These are phyloP conservation scores for Machaerirhynchus nigripectus DNA, from an alignment of 2,113 vertebrate genomes.

Conservation along the genomic window DNA sequence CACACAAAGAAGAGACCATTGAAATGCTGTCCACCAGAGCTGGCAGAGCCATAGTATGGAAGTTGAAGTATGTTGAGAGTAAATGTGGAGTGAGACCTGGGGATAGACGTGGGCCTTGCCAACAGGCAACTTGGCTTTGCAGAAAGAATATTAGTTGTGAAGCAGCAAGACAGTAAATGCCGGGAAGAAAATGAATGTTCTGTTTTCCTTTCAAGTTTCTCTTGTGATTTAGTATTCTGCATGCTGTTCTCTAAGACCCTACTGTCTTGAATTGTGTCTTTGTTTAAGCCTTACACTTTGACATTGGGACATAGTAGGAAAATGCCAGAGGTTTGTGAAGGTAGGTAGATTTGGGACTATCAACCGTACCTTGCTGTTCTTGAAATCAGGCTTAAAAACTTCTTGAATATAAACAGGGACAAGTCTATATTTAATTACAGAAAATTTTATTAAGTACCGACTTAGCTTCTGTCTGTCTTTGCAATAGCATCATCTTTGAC, in stretches of 20 bases:
- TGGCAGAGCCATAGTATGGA: background rate
- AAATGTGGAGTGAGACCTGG: background rate
- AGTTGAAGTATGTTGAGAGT: background rate
- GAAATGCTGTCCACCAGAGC: background rate
- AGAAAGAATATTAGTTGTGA: background rate
- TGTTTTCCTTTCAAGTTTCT: background rate
- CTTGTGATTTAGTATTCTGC: background rate
- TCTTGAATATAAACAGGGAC: background rate
- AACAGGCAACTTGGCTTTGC: background rate
- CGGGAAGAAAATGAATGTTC: background rate
- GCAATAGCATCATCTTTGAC: background rate
- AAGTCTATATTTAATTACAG: background rate
- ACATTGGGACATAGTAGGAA: background rate
- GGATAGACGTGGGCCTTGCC: background rate
- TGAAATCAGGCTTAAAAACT: background rate
- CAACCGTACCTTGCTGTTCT: background rate
- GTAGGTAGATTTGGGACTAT: background rate
- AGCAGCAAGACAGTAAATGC: background rate
- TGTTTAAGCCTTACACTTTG: background rate
- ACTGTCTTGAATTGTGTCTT: background rate
- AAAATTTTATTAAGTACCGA: background rate
- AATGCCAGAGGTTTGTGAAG: background rate
- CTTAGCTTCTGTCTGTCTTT: background rate
- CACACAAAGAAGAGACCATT: fast-evolving
- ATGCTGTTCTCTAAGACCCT: background rate